phyloP scores from a whole-genome alignment of 2,797 vertebrate species.

The Chelmon rostratus region DNA sequence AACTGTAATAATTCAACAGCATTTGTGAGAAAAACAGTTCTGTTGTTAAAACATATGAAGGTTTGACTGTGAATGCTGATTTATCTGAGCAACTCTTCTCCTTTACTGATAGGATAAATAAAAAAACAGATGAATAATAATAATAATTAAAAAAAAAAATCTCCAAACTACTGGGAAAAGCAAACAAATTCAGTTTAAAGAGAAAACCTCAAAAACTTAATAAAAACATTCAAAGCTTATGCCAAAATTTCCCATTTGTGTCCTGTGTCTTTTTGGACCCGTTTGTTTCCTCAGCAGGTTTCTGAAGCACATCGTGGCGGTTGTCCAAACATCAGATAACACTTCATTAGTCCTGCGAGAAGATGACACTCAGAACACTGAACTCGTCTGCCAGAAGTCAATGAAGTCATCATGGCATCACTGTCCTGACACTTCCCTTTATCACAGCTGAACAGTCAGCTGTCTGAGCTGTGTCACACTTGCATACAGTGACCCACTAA shows the following conservation, averaged over 20 bases:
- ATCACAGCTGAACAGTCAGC: too few relatives aligned
- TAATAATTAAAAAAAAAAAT: conserved; percentile 53
- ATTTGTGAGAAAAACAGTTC: conserved; percentile 83
- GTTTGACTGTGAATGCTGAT: conserved; percentile 88
- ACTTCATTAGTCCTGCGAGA: neutral
- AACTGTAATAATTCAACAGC: conserved; percentile 82
- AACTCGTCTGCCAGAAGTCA: neutral
- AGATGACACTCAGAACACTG: neutral
- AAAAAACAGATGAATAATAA: conserved; percentile 63
- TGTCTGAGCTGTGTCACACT: too few relatives aligned
- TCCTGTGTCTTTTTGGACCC: conserved; percentile 55
- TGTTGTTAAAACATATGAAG: conserved; percentile 84
- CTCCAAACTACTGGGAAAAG: conserved; percentile 71
- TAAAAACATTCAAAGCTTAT: conserved; percentile 87
- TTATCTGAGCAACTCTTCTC: conserved; percentile 85
- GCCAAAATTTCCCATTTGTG: conserved; percentile 79
- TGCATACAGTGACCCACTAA: too few relatives aligned
- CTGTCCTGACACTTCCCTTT: neutral
- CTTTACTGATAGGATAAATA: conserved; percentile 82
- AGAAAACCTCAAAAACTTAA: conserved; percentile 80
- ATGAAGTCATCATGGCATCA: neutral
- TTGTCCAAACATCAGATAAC: neutral
- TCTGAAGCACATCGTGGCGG: neutral
- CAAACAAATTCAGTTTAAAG: conserved; percentile 80
- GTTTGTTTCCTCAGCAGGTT: neutral